Evolutionary conservation across 2,113 vertebrate species (phyloP), one percentile per base, ranked within the genome.

Genomic region (Anoura caudifer): DNA sequence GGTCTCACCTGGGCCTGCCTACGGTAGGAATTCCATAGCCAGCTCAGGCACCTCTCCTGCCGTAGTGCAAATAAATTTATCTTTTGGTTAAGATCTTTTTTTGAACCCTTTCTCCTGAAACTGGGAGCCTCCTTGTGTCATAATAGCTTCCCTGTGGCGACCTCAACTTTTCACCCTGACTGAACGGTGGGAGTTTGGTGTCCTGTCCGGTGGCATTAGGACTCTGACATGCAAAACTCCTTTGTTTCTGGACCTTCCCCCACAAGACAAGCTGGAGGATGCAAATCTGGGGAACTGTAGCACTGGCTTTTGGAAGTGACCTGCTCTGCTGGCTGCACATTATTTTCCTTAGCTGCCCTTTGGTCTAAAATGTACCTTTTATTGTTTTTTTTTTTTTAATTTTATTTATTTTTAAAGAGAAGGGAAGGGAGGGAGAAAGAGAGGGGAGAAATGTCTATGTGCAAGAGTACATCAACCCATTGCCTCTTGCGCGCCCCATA

Each of bases 21-120:
- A 16, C 54, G 47, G 47, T 3, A 94, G 94, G 96, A 96, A 95
- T 96, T 87, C 94, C 88, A 90, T 75, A 38, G 84, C 83, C 20
- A n/a, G 76, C 47, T 94, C 56, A 19, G 79, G 72, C 77, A 72
- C 33, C 47, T 93, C 73, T 83, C 41, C 45, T 72, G 33, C 87
- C 77, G 65, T 36, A n/a, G 56, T 90, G 67, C 85, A 92, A 87
- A 87, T 92, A 95, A 77, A 96, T 97, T 92, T 92, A 63, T 97
- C 91, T 96, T 95, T 76, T 81, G 77, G 90, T 94, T 72, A 73
- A 91, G 87, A 96, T 94, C 90, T 94, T 93, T 92, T 96, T 95
- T 93, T 93, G 95, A 83, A 85, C 69, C 90, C 83, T 95, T 95
- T 96, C 96, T 96, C 95, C 47, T 12, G 94, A 94, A 96, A 92